Evolutionary conservation across 2,888 invertebrate genomes (phyloP).

Genomic region (Acanthosepion esculentum): DNA sequence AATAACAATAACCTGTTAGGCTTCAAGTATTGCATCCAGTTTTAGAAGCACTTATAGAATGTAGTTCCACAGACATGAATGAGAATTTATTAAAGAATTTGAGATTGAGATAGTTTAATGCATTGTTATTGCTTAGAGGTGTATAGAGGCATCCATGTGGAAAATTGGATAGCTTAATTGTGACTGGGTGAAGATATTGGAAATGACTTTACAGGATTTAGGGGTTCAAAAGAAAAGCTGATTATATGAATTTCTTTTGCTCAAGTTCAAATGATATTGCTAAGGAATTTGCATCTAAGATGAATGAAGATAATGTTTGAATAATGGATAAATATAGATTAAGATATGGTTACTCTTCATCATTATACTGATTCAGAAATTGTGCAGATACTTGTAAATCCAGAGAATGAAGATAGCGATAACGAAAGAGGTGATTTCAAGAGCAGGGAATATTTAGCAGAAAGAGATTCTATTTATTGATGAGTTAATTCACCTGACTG

Average conservation of each 20-base stretch:
- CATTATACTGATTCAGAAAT: background rate
- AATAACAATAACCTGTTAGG: too few relatives aligned
- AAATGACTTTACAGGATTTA: background rate
- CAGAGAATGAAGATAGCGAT: slow-evolving; percentile 40
- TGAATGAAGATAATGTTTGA: background rate
- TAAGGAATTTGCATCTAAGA: background rate
- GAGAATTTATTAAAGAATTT: too few relatives aligned
- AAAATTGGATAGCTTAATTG: background rate
- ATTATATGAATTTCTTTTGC: background rate
- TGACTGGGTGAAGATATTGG: background rate
- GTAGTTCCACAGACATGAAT: too few relatives aligned
- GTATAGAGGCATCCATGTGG: background rate
- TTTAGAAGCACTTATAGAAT: too few relatives aligned
- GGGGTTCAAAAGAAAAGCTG: background rate
- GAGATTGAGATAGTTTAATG: background rate
- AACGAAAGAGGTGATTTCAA: background rate
- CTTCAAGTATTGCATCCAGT: too few relatives aligned
- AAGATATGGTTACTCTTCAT: background rate
- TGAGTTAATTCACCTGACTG: background rate
- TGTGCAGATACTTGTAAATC: background rate
- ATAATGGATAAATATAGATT: background rate
- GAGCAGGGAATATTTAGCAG: background rate
- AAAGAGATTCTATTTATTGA: background rate
- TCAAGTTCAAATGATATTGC: background rate
- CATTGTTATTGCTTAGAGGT: background rate